Base-by-base conservation (phyloP, 2,888 invertebrate genomes). In the Frankliniella intonsa region DNA sequence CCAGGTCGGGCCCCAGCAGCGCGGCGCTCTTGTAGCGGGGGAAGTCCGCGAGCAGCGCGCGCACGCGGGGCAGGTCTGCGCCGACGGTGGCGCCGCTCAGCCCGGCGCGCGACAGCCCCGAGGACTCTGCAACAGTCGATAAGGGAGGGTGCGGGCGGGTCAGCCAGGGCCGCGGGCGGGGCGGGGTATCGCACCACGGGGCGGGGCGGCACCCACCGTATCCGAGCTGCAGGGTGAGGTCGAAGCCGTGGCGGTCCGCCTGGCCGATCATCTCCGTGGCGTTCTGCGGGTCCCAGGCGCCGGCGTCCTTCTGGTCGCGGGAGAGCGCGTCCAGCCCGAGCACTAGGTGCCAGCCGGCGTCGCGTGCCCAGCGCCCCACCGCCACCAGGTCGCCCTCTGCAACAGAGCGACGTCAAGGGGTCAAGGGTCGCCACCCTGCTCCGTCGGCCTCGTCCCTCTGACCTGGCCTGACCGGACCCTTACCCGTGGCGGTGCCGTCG, bases 381-480 rank as follows among this genome's bases (percentile, higher is more conserved):
- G 62, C 27, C 80, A 51, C n/a, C 82, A 80, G 62, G 51, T 82
- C 65, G 17, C 80, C 51, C 80, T 82, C 82, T 82, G 81, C 25
- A 50, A 76, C 12, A 76, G 69, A 12, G n/a, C n/a, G n/a, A n/a
- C n/a, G n/a, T n/a, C n/a, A n/a, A n/a, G n/a, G n/a, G 55, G 55
- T 14, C 55, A 55, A 11, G 55, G 55, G 51, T 55, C 55, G 17
- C 17, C 55, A 11, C 55, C 55, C 55, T 55, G 55, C 3, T 55
- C 14, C 5, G 55, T 55, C 14, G 17, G 55, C 19, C 19, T 55
- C 55, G 17, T 55, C 55, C 12, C 3, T 12, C 17, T 55, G 55
- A 14, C 55, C 55, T 51, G n/a, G 38, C 38, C n/a, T n/a, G 38
- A 38, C 2, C 38, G 38, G 38, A 38, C 9, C 0, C 69, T 76